Percentiles rank a stretch among this genome's conserved stretches.
These are phyloP conservation scores for Tetrax tetrax DNA, from an alignment of 2,113 vertebrate species.

Conservation along the genomic window DNA sequence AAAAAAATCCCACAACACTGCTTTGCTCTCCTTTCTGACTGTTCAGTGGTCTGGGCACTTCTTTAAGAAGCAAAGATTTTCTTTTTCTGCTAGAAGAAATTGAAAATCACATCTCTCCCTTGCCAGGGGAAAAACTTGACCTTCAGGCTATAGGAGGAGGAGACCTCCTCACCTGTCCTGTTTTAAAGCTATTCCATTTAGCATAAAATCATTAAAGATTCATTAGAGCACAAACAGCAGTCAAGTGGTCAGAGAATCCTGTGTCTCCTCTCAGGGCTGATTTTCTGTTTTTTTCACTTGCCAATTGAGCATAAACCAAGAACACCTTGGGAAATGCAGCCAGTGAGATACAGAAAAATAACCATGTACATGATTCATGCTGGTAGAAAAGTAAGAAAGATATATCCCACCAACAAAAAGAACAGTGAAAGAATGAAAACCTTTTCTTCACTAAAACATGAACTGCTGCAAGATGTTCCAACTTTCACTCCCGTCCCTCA, in stretches of 20 bases:
- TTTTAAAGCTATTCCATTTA: background rate
- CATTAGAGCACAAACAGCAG: background rate
- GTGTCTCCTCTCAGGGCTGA: background rate
- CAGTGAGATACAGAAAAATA: background rate
- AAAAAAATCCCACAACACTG: background rate
- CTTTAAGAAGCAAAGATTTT: background rate
- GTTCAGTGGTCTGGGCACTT: background rate
- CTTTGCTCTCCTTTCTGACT: background rate
- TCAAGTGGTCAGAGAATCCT: background rate
- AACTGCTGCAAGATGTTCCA: constrained; percentile 40
- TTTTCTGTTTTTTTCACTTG: background rate
- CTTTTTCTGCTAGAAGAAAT: background rate
- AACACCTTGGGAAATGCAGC: constrained; percentile 36
- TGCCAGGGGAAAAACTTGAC: background rate
- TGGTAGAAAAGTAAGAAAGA: background rate
- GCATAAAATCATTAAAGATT: background rate
- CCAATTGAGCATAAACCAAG: background rate
- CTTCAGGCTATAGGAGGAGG: background rate
- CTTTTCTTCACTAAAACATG: background rate
- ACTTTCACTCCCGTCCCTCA: background rate
- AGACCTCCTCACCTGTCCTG: background rate
- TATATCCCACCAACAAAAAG: background rate
- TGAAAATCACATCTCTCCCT: background rate
- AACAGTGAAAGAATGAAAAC: background rate
- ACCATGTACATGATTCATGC: background rate